Base-by-base conservation (phyloP, 1,140 invertebrate genomes). In the Bombus polaris region DNA sequence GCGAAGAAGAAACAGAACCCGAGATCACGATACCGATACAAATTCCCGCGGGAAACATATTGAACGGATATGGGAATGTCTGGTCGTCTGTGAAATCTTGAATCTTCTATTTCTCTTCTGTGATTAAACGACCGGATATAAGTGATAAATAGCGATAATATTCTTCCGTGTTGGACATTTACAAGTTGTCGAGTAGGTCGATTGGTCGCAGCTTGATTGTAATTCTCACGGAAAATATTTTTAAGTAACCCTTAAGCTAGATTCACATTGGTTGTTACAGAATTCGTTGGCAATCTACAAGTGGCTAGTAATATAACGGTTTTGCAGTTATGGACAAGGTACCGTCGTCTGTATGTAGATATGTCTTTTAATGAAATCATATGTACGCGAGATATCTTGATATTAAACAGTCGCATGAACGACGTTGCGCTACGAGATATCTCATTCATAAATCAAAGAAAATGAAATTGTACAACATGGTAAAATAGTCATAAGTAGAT, bases 101-200 rank as follows among this genome's bases (percentile, higher is more conserved):
- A 37, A 28, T 44, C 70, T 81, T 81, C 39, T 28, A 42, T 74
- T 81, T 73, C 70, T 81, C 5, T 13, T 42, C 37, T 44, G 3
- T n/a, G 71, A 74, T 82, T 82, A 82, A 74, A 18, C 28, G 32
- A n/a, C 57, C 57, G 71, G 57, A 74, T 65, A 42, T 42, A 35
- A 1, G 57, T 13, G 53, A 82, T 59, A 74, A 37, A 32, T 65
- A 82, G 65, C n/a, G 39, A 32, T 39, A 35, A n/a, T 65, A n/a
- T 42, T 66, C 18, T 18, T 37, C 6, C 22, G 22, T 12, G 12
- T 10, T 12, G n/a, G 15, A 73, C 32, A 32, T 47, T 47, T 32
- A 44, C 37, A n/a, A 72, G 12, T 35, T 35, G 3, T 53, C 32
- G 8, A 39, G 32, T 42, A 25, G 25, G 3, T 53, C 22, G 13